Base-by-base conservation (phyloP, 2,797 vertebrate genomes). In the Tokudaia tokunoshimensis region DNA sequence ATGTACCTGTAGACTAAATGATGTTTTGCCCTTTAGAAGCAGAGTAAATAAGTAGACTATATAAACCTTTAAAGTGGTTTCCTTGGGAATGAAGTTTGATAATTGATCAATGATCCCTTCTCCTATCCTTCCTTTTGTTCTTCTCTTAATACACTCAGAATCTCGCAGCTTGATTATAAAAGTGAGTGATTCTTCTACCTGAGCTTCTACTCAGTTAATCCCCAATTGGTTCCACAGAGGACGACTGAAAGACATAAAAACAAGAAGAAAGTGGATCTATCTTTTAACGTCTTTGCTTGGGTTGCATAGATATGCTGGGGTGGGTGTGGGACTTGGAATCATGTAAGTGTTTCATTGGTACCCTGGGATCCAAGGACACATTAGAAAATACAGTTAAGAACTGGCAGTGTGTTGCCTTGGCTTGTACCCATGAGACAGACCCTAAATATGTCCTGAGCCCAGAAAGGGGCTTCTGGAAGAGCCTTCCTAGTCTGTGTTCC, bases 271-370 rank as follows among this genome's bases (percentile, higher is more conserved):
- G 20, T 13, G 6, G 11, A 13, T 3, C 31, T 44, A 6, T 59
- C 65, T 82, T 88, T 92, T 72, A 57, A 34, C 83, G 74, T 44
- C 41, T 78, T 20, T 76, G 12, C 63, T 47, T 0, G 0, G 59
- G 44, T 57, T 44, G 0, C 20, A n/a, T 15, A 65, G 63, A 72
- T 61, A 52, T 91, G 3, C 34, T 74, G 24, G 47, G 31, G 6
- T 70, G 82, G 19, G 3, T 87, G 67, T 96, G 80, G 44, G 4
- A 61, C 91, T n/a, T 82, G 47, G 67, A 74, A 94, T 15, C 81
- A 31, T 22, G 50, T 19, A 89, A 41, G 14, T 50, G 19, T 55
- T 37, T 12, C 3, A 0, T 57, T 57, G 41, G 44, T n/a, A 63
- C 41, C 2, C 57, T 50, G 13, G 50, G 41, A 50, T 70, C 41